Percentiles rank a stretch among this genome's conserved stretches.
Evolutionary conservation across 1,140 invertebrate species (phyloP).

Genomic region (Drosophila triauraria): DNA sequence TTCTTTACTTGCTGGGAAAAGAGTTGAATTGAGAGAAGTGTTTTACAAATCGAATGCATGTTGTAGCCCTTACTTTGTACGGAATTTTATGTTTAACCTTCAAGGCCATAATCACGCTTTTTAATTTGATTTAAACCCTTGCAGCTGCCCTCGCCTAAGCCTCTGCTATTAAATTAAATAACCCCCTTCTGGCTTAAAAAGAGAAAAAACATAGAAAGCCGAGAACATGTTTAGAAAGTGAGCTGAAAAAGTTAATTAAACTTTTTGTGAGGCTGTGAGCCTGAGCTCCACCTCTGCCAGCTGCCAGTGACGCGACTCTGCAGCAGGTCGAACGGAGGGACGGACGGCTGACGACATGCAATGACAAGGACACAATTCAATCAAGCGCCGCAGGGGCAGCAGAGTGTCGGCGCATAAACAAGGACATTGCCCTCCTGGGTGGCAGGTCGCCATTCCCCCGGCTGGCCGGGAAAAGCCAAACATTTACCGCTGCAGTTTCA

Average conservation of each 20-base stretch:
- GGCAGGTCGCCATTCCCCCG: conserved; percentile 1
- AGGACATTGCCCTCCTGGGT: conserved; percentile 80
- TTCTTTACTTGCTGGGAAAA: no score
- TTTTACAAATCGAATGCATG: conserved; percentile 13
- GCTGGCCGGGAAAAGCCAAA: conserved; percentile 35
- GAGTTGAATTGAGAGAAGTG: not conserved
- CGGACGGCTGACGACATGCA: conserved; percentile 52
- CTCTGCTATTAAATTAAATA: conserved; percentile 11
- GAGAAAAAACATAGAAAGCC: conserved; percentile 4
- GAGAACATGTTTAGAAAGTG: conserved; percentile 63
- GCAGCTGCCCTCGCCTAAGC: conserved; percentile 1
- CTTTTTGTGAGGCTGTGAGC: conserved; percentile 25
- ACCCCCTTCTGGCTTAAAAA: conserved; percentile 21
- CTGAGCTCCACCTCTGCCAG: not conserved
- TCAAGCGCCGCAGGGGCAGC: conserved; percentile 62
- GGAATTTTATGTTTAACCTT: no score
- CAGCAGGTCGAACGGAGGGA: not conserved
- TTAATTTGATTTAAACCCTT: not conserved
- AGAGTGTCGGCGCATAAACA: conserved; percentile 75
- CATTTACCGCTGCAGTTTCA: conserved; percentile 77
- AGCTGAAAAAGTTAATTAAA: conserved; percentile 78
- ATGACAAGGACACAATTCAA: conserved; percentile 80
- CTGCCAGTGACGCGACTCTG: not conserved
- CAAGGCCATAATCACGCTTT: not conserved
- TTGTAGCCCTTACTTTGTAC: not conserved